phyloP scores from a whole-genome alignment of 2,797 vertebrate species.

The Odontamblyopus lacepedii region DNA sequence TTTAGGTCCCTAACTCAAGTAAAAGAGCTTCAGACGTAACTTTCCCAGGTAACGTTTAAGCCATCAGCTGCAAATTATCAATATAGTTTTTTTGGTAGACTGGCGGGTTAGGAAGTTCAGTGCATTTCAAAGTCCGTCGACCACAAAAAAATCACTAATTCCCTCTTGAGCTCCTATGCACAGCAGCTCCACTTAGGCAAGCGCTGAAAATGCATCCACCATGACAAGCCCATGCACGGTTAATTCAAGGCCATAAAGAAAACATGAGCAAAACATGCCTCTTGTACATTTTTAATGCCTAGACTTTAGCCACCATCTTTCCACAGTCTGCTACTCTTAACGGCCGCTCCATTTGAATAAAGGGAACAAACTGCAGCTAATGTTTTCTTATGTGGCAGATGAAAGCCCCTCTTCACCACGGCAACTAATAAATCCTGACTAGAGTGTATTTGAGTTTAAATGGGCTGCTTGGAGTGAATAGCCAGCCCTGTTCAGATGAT shows the following conservation, averaged over 20 bases:
- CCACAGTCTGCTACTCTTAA: constrained; percentile 27
- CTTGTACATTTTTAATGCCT: constrained; percentile 41
- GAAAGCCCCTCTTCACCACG: constrained; percentile 41
- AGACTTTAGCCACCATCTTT: constrained; percentile 16
- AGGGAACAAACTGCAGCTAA: constrained; percentile 52
- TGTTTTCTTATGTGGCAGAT: constrained; percentile 43
- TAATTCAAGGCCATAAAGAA: constrained; percentile 25
- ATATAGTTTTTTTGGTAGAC: not conserved
- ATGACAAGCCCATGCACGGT: constrained; percentile 28
- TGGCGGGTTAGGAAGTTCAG: not conserved
- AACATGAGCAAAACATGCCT: constrained; percentile 2
- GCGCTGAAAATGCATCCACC: not conserved
- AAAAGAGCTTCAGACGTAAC: too few species aligned
- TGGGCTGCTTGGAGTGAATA: constrained; percentile 36
- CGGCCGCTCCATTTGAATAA: constrained; percentile 41
- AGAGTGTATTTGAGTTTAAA: constrained; percentile 36
- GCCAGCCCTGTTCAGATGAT: constrained; percentile 33
- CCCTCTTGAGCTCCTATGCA: not conserved
- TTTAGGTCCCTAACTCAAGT: too few species aligned
- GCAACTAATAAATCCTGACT: constrained; percentile 54
- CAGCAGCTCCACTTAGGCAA: not conserved
- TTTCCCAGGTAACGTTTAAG: too few species aligned
- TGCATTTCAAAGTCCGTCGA: not conserved
- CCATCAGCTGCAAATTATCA: too few species aligned
- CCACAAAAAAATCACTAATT: not conserved